Evolutionary conservation across 2,113 vertebrate genomes (phyloP).

Genomic region (Dicentrarchus labrax): DNA sequence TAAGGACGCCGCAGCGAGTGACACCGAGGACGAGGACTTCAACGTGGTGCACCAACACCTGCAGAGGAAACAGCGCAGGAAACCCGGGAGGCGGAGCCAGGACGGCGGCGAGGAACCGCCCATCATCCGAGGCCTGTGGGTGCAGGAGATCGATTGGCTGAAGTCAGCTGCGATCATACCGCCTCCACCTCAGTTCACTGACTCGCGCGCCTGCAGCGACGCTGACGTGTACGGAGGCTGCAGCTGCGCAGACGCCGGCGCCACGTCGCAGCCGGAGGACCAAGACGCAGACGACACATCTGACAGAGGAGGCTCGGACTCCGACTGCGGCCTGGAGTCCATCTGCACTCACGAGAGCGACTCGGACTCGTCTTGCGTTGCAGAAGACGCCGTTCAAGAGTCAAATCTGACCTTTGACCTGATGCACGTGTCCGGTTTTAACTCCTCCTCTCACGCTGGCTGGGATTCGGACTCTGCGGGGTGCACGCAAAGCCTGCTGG

Average conservation of each 20-base stretch:
- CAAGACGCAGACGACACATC: conserved; percentile 17
- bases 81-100: not conserved
- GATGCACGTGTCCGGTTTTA: conserved; percentile 62
- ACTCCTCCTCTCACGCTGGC: conserved; percentile 12
- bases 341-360: conserved; percentile 52
- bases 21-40: conserved; percentile 61
- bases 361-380: conserved; percentile 58
- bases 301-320: conserved; percentile 39
- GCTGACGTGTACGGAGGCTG: conserved; percentile 66
- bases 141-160: conserved; percentile 78
- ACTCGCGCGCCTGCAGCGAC: conserved; percentile 78
- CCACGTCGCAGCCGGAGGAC: not conserved
- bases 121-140: conserved; percentile 75
- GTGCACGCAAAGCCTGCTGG: conserved; percentile 41
- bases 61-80: conserved; percentile 65
- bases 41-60: not conserved
- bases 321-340: conserved; percentile 28
- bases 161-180: conserved; percentile 67
- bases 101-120: conserved; percentile 59
- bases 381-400: not conserved
- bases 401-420: conserved; percentile 51
- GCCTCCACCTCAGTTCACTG: conserved; percentile 74
- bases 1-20: conserved; percentile 4
- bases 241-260: not conserved
- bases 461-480: conserved; percentile 45